Evolutionary conservation across 2,113 vertebrate species (phyloP).

Genomic region (Microcebus lehilahytsara): DNA sequence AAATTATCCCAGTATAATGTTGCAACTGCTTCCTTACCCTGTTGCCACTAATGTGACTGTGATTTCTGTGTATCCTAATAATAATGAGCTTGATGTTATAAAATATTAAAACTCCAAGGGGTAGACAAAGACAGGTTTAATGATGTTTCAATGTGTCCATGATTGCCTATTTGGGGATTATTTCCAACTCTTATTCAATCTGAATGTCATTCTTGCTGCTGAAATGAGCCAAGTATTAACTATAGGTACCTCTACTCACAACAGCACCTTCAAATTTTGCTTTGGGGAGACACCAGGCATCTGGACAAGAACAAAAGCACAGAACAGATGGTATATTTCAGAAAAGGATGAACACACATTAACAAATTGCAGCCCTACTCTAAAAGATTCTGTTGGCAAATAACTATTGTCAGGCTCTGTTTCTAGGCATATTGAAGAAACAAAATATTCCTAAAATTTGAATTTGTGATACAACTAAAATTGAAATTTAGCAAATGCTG

Average conservation of each 20-base stretch:
- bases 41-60: not conserved
- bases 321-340: not conserved
- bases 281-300: not conserved
- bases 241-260: too few relatives aligned
- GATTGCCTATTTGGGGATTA: not conserved
- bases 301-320: not conserved
- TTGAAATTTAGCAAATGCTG: not conserved
- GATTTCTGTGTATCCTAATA: not conserved
- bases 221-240: not conserved
- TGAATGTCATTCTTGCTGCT: not conserved
- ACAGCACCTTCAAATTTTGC: not conserved
- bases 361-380: not conserved
- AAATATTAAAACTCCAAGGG: not conserved
- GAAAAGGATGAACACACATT: not conserved
- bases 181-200: not conserved
- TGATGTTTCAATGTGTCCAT: not conserved
- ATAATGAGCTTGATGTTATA: not conserved
- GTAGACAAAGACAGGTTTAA: not conserved
- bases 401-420: not conserved
- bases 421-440: not conserved
- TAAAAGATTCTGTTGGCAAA: not conserved
- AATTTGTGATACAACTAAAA: not conserved
- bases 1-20: not conserved
- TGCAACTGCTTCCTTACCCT: not conserved
- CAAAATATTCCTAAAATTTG: not conserved